A percentile compares a stretch with the other conserved stretches of the same genome.
Conservation (phyloP, 2,113 vertebrate species). For the Machaerirhynchus nigripectus region DNA sequence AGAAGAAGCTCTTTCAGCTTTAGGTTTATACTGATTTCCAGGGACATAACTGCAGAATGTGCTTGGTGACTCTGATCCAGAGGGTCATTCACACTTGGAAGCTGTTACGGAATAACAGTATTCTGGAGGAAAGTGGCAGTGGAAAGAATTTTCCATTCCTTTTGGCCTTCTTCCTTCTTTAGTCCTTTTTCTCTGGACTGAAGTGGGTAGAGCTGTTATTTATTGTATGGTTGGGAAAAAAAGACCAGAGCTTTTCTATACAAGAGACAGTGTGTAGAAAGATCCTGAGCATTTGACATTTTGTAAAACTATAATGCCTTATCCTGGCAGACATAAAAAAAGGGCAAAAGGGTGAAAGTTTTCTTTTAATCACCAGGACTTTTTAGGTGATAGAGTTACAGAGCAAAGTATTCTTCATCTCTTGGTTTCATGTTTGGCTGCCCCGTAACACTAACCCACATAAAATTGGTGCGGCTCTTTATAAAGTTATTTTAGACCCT, state of each 20-base stretch:
- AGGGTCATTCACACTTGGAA: background rate
- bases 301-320: background rate
- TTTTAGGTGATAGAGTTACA: slow-evolving; percentile 65
- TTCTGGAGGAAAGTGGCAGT: background rate
- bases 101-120: background rate
- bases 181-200: background rate
- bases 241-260: background rate
- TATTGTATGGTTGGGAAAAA: background rate
- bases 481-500: slow-evolving; percentile 71
- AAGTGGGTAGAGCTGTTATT: background rate
- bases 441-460: slow-evolving; percentile 67
- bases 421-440: slow-evolving; percentile 32
- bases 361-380: slow-evolving; percentile 57
- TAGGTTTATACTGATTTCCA: background rate
- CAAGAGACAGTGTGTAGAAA: background rate
- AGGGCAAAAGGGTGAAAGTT: slow-evolving; percentile 62
- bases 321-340: background rate
- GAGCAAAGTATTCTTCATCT: slow-evolving; percentile 34
- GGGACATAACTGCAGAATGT: background rate
- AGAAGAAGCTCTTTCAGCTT: background rate
- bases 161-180: background rate
- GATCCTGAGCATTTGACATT: background rate
- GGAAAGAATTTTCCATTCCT: slow-evolving; percentile 6
- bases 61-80: background rate
- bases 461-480: slow-evolving; percentile 52